A percentile compares a stretch with the other conserved stretches of the same genome.
Conservation (phyloP, 2,113 vertebrate species). For the Anhinga rufa region DNA sequence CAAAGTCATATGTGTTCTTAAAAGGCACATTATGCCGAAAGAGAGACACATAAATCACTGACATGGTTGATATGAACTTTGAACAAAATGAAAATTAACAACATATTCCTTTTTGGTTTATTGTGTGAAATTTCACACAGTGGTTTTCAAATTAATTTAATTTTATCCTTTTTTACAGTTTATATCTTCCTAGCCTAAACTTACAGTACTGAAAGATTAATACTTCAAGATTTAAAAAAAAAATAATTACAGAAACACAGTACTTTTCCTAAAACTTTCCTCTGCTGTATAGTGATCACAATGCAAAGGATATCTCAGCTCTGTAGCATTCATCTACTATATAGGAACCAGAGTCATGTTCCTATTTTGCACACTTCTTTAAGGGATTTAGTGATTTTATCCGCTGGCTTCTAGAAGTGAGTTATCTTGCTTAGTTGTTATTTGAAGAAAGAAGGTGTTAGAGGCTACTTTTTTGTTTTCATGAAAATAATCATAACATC, state of each 20-base stretch:
- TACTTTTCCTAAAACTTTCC: not conserved
- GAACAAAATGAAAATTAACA: not conserved
- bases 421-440: not conserved
- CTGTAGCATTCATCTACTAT: not conserved
- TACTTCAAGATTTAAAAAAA: not conserved
- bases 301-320: not conserved
- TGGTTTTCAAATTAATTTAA: not conserved
- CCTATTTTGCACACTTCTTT: not conserved
- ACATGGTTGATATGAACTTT: not conserved
- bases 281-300: not conserved
- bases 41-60: not conserved
- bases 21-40: not conserved
- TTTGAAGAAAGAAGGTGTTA: not conserved
- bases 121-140: not conserved
- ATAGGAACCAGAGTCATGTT: not conserved
- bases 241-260: not conserved
- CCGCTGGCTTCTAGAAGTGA: not conserved
- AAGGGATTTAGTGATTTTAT: not conserved
- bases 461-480: not conserved
- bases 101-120: not conserved
- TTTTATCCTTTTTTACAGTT: not conserved
- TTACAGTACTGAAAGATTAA: not conserved
- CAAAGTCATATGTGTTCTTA: not conserved
- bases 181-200: not conserved
- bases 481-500: not conserved